A percentile compares a stretch with the other conserved stretches of the same genome.
Evolutionary conservation across 2,888 invertebrate species (phyloP).

Genomic region (Drosophila paucipuncta): DNA sequence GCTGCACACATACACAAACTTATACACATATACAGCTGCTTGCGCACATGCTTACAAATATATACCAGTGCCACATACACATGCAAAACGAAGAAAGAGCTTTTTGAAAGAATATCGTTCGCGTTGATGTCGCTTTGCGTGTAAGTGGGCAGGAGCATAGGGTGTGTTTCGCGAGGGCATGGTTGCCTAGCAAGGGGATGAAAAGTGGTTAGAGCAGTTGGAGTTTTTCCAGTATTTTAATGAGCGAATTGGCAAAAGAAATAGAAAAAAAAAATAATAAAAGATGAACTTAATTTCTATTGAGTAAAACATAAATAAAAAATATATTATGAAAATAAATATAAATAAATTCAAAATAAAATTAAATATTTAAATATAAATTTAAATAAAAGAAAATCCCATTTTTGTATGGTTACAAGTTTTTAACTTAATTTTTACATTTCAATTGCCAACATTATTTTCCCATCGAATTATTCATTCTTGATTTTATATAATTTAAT

Average conservation of each 20-base stretch:
- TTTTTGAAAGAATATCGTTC: slow-evolving; percentile 37
- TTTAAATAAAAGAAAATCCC: neutral
- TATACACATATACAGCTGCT: neutral
- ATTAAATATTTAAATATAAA: too few species aligned
- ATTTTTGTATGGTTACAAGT: neutral
- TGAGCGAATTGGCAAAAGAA: neutral
- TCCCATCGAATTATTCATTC: neutral
- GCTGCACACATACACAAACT: neutral
- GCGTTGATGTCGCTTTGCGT: slow-evolving; percentile 2
- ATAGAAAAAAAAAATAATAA: neutral
- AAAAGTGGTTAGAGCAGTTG: neutral
- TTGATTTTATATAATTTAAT: neutral
- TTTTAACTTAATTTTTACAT: neutral
- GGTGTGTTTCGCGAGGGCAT: neutral
- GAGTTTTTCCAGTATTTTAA: neutral
- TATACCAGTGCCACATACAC: slow-evolving; percentile 2
- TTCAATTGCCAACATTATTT: neutral
- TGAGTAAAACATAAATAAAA: neutral
- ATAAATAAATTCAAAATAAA: neutral
- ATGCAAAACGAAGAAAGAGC: slow-evolving; percentile 32
- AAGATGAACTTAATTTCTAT: neutral
- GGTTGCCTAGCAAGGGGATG: neutral
- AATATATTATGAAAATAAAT: neutral
- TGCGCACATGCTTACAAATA: neutral
- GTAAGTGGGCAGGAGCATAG: neutral